Evolutionary conservation across 2,797 vertebrate species (phyloP).

Genomic region (Phoeniculus purpureus): DNA sequence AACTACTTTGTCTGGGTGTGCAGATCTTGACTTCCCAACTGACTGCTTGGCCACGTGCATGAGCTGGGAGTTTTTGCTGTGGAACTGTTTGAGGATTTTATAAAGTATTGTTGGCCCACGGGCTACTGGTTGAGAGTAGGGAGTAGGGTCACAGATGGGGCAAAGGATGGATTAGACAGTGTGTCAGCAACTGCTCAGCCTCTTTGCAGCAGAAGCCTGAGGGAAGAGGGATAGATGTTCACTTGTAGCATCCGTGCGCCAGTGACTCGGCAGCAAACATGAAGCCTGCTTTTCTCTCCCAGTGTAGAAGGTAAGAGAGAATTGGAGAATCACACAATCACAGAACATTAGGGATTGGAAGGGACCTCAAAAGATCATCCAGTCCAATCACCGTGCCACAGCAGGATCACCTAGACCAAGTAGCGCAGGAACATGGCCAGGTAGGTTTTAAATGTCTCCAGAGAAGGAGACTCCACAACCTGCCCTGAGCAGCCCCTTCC

Average conservation of each 20-base stretch:
- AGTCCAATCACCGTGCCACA: no score
- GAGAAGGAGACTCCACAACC: no score
- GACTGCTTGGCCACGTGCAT: background rate
- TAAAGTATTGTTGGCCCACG: background rate
- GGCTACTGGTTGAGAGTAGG: background rate
- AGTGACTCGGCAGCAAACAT: background rate
- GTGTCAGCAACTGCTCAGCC: background rate
- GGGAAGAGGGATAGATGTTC: background rate
- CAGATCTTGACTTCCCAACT: background rate
- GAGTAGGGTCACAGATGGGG: background rate
- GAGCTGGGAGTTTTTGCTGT: background rate
- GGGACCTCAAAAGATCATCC: no score
- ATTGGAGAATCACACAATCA: no score
- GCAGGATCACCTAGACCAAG: no score
- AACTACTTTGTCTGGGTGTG: background rate
- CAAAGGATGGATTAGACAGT: background rate
- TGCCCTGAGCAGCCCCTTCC: no score
- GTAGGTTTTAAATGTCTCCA: no score
- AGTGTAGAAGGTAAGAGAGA: background rate
- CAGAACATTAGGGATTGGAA: no score
- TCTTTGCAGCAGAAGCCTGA: background rate
- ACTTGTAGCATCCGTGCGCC: fast-evolving
- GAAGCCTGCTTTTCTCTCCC: background rate
- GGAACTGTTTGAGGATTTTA: background rate
- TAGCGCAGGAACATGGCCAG: no score